These are phyloP conservation scores for Dromiciops gliroides DNA, from an alignment of 2,113 vertebrate genomes.

Conservation along the genomic window DNA sequence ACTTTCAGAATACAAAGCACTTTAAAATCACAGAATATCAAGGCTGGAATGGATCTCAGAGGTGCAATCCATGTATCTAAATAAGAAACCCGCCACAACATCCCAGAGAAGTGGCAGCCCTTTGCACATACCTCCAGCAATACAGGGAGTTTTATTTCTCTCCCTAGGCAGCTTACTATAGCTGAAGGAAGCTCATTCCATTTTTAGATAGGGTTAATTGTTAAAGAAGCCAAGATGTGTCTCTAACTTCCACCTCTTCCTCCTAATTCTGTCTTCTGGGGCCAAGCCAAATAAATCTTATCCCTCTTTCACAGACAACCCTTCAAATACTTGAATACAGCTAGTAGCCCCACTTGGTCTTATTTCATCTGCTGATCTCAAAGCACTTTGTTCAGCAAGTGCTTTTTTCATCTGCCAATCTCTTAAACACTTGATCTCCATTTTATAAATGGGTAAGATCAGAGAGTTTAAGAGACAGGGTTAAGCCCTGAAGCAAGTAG, in stretches of 20 bases:
- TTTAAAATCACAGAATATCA: conserved; percentile 18
- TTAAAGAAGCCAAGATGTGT: not conserved
- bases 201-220: not conserved
- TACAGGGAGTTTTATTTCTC: not conserved
- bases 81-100: not conserved
- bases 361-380: not conserved
- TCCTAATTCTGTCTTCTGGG: not conserved
- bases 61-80: not conserved
- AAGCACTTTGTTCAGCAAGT: not conserved
- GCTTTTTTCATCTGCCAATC: not conserved
- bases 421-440: not conserved
- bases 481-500: not conserved
- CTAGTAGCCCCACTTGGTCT: not conserved
- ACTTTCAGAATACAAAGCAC: conserved; percentile 32
- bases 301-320: not conserved
- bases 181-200: not conserved
- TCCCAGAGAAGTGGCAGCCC: not conserved
- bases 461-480: conserved; percentile 9
- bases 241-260: not conserved
- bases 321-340: not conserved
- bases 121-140: not conserved
- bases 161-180: not conserved
- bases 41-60: not conserved
- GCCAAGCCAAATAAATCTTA: not conserved
- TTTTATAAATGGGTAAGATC: not conserved